Conservation (phyloP, 2,888 invertebrate genomes). For the Tromatobia lineatoria region DNA sequence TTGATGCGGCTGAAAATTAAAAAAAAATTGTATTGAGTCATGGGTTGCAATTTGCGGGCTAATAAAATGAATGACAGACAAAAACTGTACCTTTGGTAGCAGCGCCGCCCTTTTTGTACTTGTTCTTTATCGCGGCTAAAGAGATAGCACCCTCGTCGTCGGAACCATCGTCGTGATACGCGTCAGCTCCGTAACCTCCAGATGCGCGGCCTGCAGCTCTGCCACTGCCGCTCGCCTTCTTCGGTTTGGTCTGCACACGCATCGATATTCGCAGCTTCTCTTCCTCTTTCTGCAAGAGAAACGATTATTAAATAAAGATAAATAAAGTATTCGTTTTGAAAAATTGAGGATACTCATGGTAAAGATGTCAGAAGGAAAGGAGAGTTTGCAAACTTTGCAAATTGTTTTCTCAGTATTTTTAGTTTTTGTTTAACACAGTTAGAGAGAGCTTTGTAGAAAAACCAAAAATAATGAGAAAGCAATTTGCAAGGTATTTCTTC, state of each 20-base stretch:
- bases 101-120: conserved; percentile 91
- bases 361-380: too few species aligned
- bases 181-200: conserved; percentile 85
- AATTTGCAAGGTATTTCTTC: too few species aligned
- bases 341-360: too few species aligned
- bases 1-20: conserved; percentile 86
- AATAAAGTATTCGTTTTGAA: background rate
- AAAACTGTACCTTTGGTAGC: conserved; percentile 84
- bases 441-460: too few species aligned
- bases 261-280: conserved; percentile 96
- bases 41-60: background rate
- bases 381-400: too few species aligned
- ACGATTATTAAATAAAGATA: background rate
- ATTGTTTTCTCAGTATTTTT: too few species aligned
- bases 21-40: background rate
- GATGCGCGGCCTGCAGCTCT: conserved; percentile 85
- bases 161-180: conserved; percentile 92
- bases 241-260: conserved; percentile 89
- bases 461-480: too few species aligned
- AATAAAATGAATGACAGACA: conserved; percentile 18
- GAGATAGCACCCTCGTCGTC: conserved; percentile 98
- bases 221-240: conserved; percentile 85
- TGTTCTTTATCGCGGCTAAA: conserved; percentile 97
- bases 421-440: too few species aligned
- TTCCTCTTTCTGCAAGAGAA: conserved; percentile 94